Base-by-base conservation (phyloP, 2,888 invertebrate species). In the Ptycholaimellus sp. region DNA sequence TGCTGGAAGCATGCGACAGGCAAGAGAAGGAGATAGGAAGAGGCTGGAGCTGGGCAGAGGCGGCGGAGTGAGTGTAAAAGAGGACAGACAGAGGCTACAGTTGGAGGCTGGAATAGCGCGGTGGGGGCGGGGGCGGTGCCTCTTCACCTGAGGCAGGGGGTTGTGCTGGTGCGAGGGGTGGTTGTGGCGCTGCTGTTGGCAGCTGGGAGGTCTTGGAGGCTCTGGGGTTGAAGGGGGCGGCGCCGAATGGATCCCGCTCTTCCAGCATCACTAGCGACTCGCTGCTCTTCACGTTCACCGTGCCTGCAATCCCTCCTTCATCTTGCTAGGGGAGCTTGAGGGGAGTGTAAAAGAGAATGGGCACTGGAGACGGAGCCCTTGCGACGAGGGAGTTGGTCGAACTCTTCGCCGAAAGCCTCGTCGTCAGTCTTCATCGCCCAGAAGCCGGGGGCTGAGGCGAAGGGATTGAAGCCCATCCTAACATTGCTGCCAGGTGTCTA, bases 191-290 rank as follows among this genome's bases (percentile, higher is more conserved):
- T n/a, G n/a, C n/a, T n/a, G n/a, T n/a, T n/a, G n/a, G n/a, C n/a
- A n/a, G n/a, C n/a, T n/a, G n/a, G n/a, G n/a, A n/a, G n/a, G n/a
- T n/a, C n/a, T n/a, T n/a, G n/a, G n/a, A n/a, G n/a, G n/a, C n/a
- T n/a, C n/a, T n/a, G n/a, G 41, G 57, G 44, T 59, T 59, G 45
- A 63, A 62, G 9, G 63, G 63, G 23, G 62, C 63, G 39, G 61
- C 59, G 30, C 59, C 54, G 46, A 63, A 63, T 17, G 63, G 63
- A 46, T 63, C 62, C 2, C 51, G 50, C 3, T 54, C 55, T 44
- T 59, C 58, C 27, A 52, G 51, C 58, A 61, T 61, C 14, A 61
- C 59, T 30, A 61, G 45, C 43, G 58, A 58, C 46, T 61, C 61
- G 33, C 60, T 47, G 43, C 59, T 60, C 42, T 61, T 61, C 21